Evolutionary conservation across 2,888 invertebrate genomes (phyloP).

Genomic region (Bellardia pandia): DNA sequence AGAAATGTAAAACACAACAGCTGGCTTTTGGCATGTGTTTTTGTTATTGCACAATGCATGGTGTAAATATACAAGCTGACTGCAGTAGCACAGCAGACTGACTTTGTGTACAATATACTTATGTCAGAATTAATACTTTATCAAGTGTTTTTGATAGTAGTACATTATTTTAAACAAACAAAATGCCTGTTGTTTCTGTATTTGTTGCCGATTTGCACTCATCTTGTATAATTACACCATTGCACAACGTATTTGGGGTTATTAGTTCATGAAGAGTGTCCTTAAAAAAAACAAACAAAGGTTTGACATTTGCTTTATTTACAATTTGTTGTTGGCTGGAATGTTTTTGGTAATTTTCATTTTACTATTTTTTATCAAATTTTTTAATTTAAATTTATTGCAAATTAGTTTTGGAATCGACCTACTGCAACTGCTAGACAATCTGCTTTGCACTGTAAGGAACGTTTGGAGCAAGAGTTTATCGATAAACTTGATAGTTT

Average conservation of each 20-base stretch:
- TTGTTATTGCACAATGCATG: background rate
- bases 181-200: no score
- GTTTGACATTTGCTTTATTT: conserved; percentile 30
- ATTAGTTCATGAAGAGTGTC: conserved; percentile 14
- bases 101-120: no score
- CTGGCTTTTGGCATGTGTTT: conserved; percentile 9
- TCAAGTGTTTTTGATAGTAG: no score
- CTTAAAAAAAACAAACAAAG: background rate
- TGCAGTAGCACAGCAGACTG: no score
- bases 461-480: conserved; percentile 79
- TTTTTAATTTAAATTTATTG: conserved; percentile 6
- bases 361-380: background rate
- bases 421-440: conserved; percentile 77
- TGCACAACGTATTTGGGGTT: background rate
- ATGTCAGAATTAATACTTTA: no score
- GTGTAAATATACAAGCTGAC: no score
- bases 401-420: conserved; percentile 80
- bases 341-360: conserved; percentile 62
- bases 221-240: no score
- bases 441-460: conserved; percentile 67
- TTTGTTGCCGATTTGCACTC: no score
- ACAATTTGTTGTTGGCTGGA: conserved; percentile 39
- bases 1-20: conserved; percentile 16
- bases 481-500: conserved; percentile 79
- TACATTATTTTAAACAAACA: no score